These are phyloP conservation scores for Gasterosteus nipponicus DNA, from an alignment of 2,113 vertebrate genomes.

Conservation along the genomic window DNA sequence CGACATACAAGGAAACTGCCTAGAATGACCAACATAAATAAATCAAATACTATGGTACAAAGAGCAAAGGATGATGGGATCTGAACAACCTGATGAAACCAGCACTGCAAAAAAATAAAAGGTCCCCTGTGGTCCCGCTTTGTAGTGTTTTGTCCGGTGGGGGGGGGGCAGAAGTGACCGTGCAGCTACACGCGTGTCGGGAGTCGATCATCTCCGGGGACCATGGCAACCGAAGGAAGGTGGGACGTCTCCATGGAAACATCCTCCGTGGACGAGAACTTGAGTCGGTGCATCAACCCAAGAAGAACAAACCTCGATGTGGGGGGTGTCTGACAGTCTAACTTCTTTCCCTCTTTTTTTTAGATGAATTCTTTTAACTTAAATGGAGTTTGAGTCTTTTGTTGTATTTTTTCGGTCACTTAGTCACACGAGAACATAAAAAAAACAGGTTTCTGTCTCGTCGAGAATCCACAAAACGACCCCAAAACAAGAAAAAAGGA, in stretches of 20 bases:
- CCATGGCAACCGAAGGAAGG: conserved; percentile 1
- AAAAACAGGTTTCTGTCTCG: conserved; percentile 30
- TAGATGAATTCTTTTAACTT: not conserved
- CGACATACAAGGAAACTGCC: conserved; percentile 68
- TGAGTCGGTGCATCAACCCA: not conserved
- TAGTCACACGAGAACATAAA: conserved; percentile 44
- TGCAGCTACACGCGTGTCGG: conserved; percentile 37
- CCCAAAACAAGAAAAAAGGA: not conserved
- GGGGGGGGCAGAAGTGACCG: conserved; percentile 29
- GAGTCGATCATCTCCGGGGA: not conserved
- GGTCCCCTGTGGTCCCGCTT: conserved; percentile 46
- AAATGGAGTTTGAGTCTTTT: conserved; percentile 44
- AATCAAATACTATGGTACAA: conserved; percentile 76
- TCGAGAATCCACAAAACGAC: conserved; percentile 40
- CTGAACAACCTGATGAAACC: conserved; percentile 66
- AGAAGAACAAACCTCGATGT: not conserved
- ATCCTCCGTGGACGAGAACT: conserved; percentile 32
- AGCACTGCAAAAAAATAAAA: conserved; percentile 47
- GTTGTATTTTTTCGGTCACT: conserved; percentile 41
- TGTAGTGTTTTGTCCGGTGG: not conserved
- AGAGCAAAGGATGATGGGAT: conserved; percentile 51
- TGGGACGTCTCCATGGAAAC: conserved; percentile 58
- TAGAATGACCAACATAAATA: conserved; percentile 73
- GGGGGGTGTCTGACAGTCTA: not conserved
- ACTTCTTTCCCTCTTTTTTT: conserved; percentile 8